phyloP scores from a whole-genome alignment of 2,888 invertebrate genomes.

The Cactoblastis cactorum region DNA sequence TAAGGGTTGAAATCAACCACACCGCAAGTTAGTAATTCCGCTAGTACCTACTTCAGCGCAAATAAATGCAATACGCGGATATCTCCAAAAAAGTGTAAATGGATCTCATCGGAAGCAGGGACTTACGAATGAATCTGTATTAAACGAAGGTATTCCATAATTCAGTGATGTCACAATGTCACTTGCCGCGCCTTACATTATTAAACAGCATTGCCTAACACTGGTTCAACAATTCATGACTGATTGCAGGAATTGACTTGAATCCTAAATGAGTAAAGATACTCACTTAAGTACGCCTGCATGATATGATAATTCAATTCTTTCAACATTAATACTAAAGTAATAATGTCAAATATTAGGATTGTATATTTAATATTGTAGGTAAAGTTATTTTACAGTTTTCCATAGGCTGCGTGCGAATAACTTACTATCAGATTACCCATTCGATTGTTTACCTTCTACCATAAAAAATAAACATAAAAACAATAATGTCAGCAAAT shows the following conservation, averaged over 20 bases:
- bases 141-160: constrained; percentile 43
- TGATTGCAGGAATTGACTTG: constrained; percentile 23
- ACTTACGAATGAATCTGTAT: constrained; percentile 30
- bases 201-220: constrained; percentile 46
- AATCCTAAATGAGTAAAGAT: constrained; percentile 8
- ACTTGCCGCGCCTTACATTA: constrained; percentile 47
- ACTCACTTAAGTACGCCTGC: constrained; percentile 9
- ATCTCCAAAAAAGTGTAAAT: neutral
- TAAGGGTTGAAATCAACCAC: too few species aligned
- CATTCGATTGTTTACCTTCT: too few species aligned
- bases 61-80: neutral
- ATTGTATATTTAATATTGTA: neutral
- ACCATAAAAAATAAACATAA: too few species aligned
- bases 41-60: too few species aligned
- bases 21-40: too few species aligned
- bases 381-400: too few species aligned
- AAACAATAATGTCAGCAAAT: too few species aligned
- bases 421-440: too few species aligned
- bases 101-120: neutral
- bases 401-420: too few species aligned
- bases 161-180: constrained; percentile 40
- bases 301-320: constrained; percentile 9
- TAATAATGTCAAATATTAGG: neutral
- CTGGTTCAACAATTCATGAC: constrained; percentile 38
- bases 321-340: neutral